Evolutionary conservation across 2,888 invertebrate species (phyloP).

Genomic region (Microctonus hyperodae): DNA sequence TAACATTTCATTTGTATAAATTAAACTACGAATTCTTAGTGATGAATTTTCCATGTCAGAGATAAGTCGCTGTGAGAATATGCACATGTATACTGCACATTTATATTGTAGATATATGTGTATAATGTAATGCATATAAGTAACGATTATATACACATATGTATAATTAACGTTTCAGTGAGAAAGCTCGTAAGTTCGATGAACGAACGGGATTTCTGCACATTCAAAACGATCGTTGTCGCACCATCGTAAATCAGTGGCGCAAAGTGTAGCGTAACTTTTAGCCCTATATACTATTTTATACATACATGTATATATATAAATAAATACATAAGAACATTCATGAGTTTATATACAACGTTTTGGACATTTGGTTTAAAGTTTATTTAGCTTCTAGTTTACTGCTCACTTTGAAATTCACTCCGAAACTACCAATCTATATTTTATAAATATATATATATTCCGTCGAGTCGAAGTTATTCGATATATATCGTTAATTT

Average conservation of each 20-base stretch:
- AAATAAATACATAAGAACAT: no score
- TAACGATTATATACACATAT: background rate
- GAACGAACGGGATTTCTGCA: constrained; percentile 31
- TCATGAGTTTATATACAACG: constrained; percentile 11
- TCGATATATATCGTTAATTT: background rate
- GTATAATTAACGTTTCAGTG: background rate
- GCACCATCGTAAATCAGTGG: constrained; percentile 38
- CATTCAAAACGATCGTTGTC: constrained; percentile 32
- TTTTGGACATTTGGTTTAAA: constrained; percentile 39
- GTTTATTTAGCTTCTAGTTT: constrained; percentile 59
- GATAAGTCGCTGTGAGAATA: background rate
- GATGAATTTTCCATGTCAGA: constrained; percentile 2
- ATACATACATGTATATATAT: background rate
- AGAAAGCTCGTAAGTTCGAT: constrained; percentile 33
- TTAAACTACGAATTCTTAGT: background rate
- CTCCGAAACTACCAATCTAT: constrained; percentile 52
- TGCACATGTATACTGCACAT: background rate
- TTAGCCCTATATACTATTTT: background rate
- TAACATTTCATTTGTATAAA: background rate
- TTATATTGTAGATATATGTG: no score
- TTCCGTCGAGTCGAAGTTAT: background rate
- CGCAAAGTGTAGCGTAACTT: constrained; percentile 21
- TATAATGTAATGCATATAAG: no score
- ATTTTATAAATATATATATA: constrained; percentile 43
- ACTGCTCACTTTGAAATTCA: constrained; percentile 58